Evolutionary conservation across 2,888 invertebrate species (phyloP).

Genomic region (Callyntrura guangdongensis): DNA sequence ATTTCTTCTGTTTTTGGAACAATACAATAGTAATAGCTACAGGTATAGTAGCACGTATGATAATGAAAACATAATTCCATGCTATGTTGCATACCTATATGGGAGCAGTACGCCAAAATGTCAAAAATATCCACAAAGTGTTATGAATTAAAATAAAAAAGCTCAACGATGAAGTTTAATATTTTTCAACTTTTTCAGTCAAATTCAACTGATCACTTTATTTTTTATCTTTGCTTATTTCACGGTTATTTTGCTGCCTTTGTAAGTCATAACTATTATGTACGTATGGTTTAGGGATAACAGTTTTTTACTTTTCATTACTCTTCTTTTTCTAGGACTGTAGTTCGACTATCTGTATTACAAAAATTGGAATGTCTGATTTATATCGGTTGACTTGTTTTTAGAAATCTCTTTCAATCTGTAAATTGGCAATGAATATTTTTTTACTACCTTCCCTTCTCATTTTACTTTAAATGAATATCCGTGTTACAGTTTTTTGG

Average conservation of each 20-base stretch:
- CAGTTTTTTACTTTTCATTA: background rate
- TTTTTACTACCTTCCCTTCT: background rate
- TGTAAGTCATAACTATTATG: slow-evolving; percentile 19
- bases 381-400: slow-evolving; percentile 12
- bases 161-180: too few species aligned
- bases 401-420: slow-evolving; percentile 41
- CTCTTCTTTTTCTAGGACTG: slow-evolving; percentile 11
- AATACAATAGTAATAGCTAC: too few species aligned
- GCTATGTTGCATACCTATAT: too few species aligned
- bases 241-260: background rate
- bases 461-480: background rate
- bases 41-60: too few species aligned
- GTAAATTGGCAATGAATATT: slow-evolving; percentile 35
- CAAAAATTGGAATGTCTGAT: slow-evolving; percentile 49
- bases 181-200: slow-evolving; percentile 9
- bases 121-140: too few species aligned
- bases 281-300: background rate
- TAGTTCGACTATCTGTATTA: slow-evolving; percentile 43
- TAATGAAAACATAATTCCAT: too few species aligned
- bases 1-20: too few species aligned
- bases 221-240: background rate
- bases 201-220: slow-evolving; percentile 1
- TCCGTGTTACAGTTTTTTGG: slow-evolving; percentile 25
- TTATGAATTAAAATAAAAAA: too few species aligned
- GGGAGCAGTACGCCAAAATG: too few species aligned